Percentiles rank a stretch among this genome's conserved stretches.
Evolutionary conservation across 2,888 invertebrate genomes (phyloP).

Genomic region (Troglohyphantes excavatus): DNA sequence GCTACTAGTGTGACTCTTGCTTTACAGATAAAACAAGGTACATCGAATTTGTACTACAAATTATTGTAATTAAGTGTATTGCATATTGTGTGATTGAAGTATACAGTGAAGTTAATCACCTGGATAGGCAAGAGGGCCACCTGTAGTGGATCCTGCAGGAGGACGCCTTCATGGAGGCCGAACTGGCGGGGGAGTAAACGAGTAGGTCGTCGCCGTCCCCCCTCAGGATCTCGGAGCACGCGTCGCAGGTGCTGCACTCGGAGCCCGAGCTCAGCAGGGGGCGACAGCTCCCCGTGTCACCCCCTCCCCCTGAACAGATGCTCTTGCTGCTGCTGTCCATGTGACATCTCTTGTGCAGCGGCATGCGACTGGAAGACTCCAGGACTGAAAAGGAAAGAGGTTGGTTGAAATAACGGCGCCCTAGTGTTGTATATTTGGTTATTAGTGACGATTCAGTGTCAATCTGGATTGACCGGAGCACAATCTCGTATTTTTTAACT

Average conservation of each 20-base stretch:
- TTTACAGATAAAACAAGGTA: no score
- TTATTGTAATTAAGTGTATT: no score
- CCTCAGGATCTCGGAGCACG: slow-evolving; percentile 79
- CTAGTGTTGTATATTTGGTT: no score
- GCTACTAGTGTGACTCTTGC: no score
- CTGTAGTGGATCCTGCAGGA: slow-evolving; percentile 76
- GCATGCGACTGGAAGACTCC: slow-evolving; percentile 73
- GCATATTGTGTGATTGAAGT: no score
- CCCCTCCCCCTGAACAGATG: background rate
- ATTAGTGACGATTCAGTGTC: no score
- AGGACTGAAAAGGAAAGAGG: slow-evolving; percentile 36
- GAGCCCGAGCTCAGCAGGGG: slow-evolving; percentile 80
- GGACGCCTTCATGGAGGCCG: slow-evolving; percentile 59
- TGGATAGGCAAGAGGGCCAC: slow-evolving; percentile 77
- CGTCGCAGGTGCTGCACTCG: slow-evolving; percentile 80
- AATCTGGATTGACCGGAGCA: no score
- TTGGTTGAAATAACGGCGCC: no score
- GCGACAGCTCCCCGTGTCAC: slow-evolving; percentile 62
- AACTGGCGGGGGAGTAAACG: slow-evolving; percentile 33
- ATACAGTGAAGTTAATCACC: slow-evolving; percentile 4
- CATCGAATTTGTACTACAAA: no score
- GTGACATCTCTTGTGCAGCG: slow-evolving; percentile 73
- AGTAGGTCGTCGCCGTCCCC: slow-evolving; percentile 45
- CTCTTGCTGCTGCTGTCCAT: slow-evolving; percentile 51
- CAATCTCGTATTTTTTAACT: no score